A percentile compares a stretch with the other conserved stretches of the same genome.
Conservation (phyloP, 92 coral and sea anemone genomes). For the Siderastrea radians region DNA sequence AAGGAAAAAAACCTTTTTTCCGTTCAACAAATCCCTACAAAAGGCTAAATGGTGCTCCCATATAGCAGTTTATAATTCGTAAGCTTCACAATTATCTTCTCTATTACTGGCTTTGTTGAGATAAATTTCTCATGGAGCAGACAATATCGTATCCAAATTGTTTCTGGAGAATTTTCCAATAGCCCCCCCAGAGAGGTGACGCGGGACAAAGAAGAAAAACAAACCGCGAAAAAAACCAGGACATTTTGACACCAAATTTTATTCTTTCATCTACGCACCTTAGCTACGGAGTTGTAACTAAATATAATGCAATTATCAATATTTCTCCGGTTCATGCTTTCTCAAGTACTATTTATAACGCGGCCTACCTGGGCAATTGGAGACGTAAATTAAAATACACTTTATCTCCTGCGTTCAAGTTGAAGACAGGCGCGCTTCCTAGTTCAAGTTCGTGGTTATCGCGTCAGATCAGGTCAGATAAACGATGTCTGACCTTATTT, state of each 20-base stretch:
- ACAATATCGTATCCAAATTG: slow-evolving; percentile 21
- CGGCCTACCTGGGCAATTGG: neutral
- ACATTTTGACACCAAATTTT: slow-evolving; percentile 1
- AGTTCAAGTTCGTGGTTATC: slow-evolving; percentile 29
- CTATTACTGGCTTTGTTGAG: slow-evolving; percentile 28
- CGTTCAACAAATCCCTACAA: neutral
- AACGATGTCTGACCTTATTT: slow-evolving; percentile 20
- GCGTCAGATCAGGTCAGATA: slow-evolving; percentile 67
- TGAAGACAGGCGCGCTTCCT: slow-evolving; percentile 34
- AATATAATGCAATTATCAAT: slow-evolving; percentile 39
- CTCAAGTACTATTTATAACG: neutral
- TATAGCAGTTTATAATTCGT: neutral
- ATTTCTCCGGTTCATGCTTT: neutral
- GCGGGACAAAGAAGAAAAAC: slow-evolving; percentile 2
- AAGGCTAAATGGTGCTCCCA: neutral
- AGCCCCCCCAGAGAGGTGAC: slow-evolving; percentile 48
- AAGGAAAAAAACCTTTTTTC: neutral
- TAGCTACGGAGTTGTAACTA: neutral
- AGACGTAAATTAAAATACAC: slow-evolving; percentile 51
- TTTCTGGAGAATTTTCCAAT: slow-evolving; percentile 9
- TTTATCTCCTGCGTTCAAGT: slow-evolving; percentile 25
- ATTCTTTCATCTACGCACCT: neutral
- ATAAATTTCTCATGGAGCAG: slow-evolving; percentile 16
- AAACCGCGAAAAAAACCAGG: neutral
- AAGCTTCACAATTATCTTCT: slow-evolving; percentile 22